These are phyloP conservation scores for Echinarachnius parma DNA, from an alignment of 53 echinoderm and acorn worm species.

Conservation along the genomic window DNA sequence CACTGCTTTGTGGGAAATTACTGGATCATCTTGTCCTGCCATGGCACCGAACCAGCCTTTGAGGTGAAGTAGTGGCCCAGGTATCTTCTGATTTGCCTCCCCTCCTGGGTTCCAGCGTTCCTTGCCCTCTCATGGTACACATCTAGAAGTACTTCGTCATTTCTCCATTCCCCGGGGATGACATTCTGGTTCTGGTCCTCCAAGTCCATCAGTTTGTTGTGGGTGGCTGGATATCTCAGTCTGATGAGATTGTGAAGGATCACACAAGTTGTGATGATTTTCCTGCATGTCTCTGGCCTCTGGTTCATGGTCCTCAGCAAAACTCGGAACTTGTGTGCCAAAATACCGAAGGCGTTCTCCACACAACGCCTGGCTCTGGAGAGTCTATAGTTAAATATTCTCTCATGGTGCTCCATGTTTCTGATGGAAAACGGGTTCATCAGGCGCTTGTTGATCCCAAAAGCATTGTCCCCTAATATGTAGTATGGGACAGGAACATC, in stretches of 20 bases:
- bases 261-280: constrained; percentile 15
- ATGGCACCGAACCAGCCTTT: not conserved
- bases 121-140: constrained; percentile 12
- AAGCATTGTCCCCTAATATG: constrained; percentile 22
- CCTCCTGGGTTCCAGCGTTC: constrained; percentile 20
- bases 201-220: constrained; percentile 26
- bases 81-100: constrained; percentile 18
- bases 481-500: constrained; percentile 6
- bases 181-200: constrained; percentile 31
- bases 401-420: constrained; percentile 2
- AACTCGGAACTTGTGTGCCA: constrained; percentile 25
- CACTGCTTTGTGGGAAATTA: constrained; percentile 30
- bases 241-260: constrained; percentile 14
- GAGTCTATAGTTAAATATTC: constrained; percentile 33
- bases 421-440: constrained; percentile 13
- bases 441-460: not conserved
- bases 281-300: constrained; percentile 18
- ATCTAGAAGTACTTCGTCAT: constrained; percentile 10
- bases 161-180: constrained; percentile 31
- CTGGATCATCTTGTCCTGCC: constrained; percentile 23
- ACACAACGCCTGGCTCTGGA: constrained; percentile 12
- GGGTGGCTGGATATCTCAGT: constrained; percentile 3
- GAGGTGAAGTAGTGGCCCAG: constrained; percentile 20
- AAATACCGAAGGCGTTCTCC: constrained; percentile 29
- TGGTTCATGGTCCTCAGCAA: constrained; percentile 31